Conservation (phyloP, 92 coral and sea anemone species). For the Actinernus sp. region DNA sequence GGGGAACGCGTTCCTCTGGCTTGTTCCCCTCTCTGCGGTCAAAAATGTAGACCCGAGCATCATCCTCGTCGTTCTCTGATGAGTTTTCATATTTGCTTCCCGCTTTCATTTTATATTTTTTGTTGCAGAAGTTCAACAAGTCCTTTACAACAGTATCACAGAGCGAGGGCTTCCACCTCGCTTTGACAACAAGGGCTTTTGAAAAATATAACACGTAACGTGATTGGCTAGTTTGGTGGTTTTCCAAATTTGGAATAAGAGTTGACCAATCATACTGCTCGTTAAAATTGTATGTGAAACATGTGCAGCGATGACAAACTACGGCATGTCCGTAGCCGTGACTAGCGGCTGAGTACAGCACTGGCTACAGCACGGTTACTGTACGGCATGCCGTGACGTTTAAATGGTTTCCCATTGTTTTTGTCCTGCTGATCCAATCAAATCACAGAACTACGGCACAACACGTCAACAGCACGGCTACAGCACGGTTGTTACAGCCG, state of each 20-base stretch:
- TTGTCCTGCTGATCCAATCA: too few relatives aligned
- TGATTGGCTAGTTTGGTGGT: neutral
- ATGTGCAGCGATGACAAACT: too few relatives aligned
- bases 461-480: too few relatives aligned
- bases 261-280: neutral
- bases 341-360: too few relatives aligned
- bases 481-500: too few relatives aligned
- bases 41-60: conserved; percentile 79
- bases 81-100: conserved; percentile 54
- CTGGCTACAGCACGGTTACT: too few relatives aligned
- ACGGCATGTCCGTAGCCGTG: too few relatives aligned
- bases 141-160: neutral
- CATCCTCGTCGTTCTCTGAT: conserved; percentile 78
- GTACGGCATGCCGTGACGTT: too few relatives aligned
- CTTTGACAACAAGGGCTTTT: neutral
- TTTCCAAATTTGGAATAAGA: neutral
- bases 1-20: conserved; percentile 79
- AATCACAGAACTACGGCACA: too few relatives aligned
- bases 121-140: neutral
- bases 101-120: conserved; percentile 47
- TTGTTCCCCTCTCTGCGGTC: conserved; percentile 92
- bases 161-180: neutral
- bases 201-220: neutral
- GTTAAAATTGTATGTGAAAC: too few relatives aligned
- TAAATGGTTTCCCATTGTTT: too few relatives aligned